These are phyloP conservation scores for Aphelocoma californica DNA, from an alignment of 2,797 vertebrate species.

Conservation along the genomic window DNA sequence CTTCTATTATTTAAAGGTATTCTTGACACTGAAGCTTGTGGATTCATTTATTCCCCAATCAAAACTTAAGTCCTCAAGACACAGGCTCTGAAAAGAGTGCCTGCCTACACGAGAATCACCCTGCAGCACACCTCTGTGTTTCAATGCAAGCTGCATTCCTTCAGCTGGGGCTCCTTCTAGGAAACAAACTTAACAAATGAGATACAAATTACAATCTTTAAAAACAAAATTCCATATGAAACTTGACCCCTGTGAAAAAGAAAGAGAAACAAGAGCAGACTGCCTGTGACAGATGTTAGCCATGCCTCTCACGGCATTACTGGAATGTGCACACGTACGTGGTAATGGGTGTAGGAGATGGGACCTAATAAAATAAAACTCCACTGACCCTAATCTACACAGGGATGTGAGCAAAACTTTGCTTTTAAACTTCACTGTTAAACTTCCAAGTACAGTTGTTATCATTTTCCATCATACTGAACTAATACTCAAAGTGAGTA, in stretches of 20 bases:
- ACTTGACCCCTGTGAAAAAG: slow-evolving; percentile 18
- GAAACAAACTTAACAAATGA: neutral
- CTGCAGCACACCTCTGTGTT: neutral
- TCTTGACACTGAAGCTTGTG: neutral
- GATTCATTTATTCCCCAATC: neutral
- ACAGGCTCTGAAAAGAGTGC: neutral
- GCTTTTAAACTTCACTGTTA: neutral
- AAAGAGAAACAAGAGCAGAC: neutral
- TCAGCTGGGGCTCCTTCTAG: neutral
- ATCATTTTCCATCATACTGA: neutral
- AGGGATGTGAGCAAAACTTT: neutral
- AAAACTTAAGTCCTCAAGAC: neutral
- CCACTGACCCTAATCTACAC: neutral
- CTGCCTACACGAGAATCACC: neutral
- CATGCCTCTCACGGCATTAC: neutral
- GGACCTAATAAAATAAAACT: neutral
- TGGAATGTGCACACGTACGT: rapidly evolving
- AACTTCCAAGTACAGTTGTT: neutral
- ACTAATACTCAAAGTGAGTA: neutral
- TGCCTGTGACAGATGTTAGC: neutral
- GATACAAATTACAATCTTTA: neutral
- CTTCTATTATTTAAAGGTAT: neutral
- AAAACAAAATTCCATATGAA: slow-evolving; percentile 14
- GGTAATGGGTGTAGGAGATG: neutral
- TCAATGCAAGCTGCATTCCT: neutral